A percentile compares a stretch with the other conserved stretches of the same genome.
These are phyloP conservation scores for Staurois parvus DNA, from an alignment of 2,797 vertebrate genomes.

Conservation along the genomic window DNA sequence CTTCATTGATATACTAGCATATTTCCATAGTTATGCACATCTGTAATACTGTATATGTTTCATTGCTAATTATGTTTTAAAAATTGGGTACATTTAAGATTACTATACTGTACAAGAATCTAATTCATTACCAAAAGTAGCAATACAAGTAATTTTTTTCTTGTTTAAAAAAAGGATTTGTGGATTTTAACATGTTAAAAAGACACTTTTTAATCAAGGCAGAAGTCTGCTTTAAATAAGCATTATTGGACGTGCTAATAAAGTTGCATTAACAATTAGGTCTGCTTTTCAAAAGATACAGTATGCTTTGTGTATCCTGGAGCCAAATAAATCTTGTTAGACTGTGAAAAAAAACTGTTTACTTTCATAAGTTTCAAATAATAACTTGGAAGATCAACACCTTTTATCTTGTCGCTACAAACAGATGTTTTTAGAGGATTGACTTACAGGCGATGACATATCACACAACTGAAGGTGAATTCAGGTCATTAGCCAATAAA, in stretches of 20 bases:
- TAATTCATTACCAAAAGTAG: neutral
- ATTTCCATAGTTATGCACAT: too few species aligned
- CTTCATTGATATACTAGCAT: too few species aligned
- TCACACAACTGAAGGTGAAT: slow-evolving; percentile 56
- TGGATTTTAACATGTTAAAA: slow-evolving; percentile 23
- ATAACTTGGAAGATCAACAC: slow-evolving; percentile 45
- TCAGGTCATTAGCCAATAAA: slow-evolving; percentile 4
- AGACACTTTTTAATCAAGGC: neutral
- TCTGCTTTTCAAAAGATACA: slow-evolving; percentile 35
- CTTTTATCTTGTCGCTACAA: slow-evolving; percentile 60
- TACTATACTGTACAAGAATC: too few species aligned
- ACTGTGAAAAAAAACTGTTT: neutral
- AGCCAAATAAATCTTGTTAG: slow-evolving; percentile 36
- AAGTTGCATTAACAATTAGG: slow-evolving; percentile 23
- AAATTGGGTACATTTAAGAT: too few species aligned
- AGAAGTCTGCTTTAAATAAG: slow-evolving; percentile 6
- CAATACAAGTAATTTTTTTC: neutral
- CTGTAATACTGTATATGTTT: too few species aligned
- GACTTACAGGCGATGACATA: slow-evolving; percentile 60
- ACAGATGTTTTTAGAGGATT: slow-evolving; percentile 62
- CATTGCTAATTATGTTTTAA: too few species aligned
- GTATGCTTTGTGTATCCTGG: neutral
- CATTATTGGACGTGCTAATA: neutral
- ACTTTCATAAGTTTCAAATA: slow-evolving; percentile 35
- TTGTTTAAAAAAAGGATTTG: slow-evolving; percentile 20